Conservation (phyloP, 2,113 vertebrate species). For the Triplophysa siluroides region DNA sequence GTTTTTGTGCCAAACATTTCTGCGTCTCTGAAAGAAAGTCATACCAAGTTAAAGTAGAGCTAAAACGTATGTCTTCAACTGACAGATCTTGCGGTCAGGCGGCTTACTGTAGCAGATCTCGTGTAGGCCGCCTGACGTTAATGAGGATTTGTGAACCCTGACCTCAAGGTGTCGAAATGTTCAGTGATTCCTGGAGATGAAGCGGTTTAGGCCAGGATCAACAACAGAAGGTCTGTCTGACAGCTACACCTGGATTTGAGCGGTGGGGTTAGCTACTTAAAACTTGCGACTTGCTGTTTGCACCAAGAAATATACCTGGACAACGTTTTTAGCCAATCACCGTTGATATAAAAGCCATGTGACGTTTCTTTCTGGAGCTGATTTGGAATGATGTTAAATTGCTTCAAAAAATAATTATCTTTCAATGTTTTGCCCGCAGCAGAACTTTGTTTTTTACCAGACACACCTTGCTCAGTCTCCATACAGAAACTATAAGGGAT, state of each 20-base stretch:
- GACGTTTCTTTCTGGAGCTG: no score
- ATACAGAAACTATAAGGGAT: background rate
- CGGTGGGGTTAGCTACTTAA: background rate
- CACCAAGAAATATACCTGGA: no score
- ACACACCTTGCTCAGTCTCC: background rate
- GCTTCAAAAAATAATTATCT: no score
- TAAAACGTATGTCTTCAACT: background rate
- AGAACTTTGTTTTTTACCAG: background rate
- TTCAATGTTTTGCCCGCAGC: no score
- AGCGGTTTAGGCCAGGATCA: background rate
- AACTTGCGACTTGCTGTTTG: background rate
- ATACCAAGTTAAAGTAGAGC: no score
- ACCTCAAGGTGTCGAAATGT: background rate
- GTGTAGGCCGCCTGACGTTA: background rate
- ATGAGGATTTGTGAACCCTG: constrained; percentile 15
- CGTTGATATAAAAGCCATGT: no score
- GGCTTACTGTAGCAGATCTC: background rate
- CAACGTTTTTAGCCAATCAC: background rate
- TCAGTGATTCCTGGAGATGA: background rate
- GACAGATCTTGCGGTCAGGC: background rate
- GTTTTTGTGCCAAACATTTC: no score
- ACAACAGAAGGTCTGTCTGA: background rate
- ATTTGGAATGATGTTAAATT: no score
- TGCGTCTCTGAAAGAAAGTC: no score
- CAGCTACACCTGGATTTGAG: background rate